Percentiles rank a stretch among this genome's conserved stretches.
phyloP scores from a whole-genome alignment of 2,797 vertebrate species.

The Labroides dimidiatus region DNA sequence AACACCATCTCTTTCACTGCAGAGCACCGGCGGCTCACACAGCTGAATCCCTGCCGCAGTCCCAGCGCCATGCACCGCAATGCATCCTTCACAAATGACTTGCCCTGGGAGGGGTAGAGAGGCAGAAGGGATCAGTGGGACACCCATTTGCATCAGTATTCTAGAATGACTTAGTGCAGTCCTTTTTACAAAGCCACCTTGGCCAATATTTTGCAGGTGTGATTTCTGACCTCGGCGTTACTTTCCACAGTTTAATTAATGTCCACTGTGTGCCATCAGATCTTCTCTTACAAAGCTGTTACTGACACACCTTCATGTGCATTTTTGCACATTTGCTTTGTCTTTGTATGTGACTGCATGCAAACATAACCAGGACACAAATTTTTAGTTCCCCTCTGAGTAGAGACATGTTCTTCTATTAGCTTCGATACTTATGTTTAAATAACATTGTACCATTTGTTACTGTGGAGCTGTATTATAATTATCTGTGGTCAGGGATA shows the following conservation, averaged over 20 bases:
- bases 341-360: too few species aligned
- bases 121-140: conserved; percentile 6
- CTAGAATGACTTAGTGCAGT: too few species aligned
- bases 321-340: too few species aligned
- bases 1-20: conserved; percentile 94
- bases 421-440: neutral
- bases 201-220: too few species aligned
- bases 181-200: too few species aligned
- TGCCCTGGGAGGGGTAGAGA: conserved; percentile 84
- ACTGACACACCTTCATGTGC: too few species aligned
- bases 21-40: conserved; percentile 94
- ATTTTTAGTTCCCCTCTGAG: too few species aligned
- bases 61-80: conserved; percentile 95
- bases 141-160: neutral
- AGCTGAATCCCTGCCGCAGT: conserved; percentile 94
- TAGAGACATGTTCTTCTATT: neutral
- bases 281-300: too few species aligned
- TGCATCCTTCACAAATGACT: conserved; percentile 95
- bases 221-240: too few species aligned
- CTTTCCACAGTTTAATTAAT: too few species aligned
- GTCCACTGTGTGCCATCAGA: too few species aligned
- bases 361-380: too few species aligned
- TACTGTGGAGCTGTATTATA: neutral
- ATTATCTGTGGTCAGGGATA: neutral
- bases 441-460: neutral